A percentile compares a stretch with the other conserved stretches of the same genome.
Evolutionary conservation across 1,140 invertebrate genomes (phyloP).

Genomic region (Hormaphis cornu): DNA sequence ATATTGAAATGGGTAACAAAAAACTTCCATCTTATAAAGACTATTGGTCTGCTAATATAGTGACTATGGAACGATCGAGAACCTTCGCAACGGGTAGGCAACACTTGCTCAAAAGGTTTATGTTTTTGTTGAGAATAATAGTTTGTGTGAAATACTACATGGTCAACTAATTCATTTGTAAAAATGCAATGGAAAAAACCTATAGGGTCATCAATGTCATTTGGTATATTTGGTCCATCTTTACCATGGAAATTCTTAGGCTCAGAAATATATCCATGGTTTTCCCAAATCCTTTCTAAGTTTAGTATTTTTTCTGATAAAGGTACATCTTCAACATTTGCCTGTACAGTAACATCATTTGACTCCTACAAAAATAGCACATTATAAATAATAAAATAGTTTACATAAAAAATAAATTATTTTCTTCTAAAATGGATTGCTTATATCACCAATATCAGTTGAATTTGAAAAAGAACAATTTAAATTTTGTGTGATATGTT

Average conservation of each 20-base stretch:
- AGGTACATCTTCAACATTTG: neutral
- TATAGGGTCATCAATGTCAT: too few relatives aligned
- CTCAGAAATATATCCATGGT: neutral
- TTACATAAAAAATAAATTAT: neutral
- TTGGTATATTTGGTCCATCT: neutral
- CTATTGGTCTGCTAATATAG: too few relatives aligned
- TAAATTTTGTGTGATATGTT: neutral
- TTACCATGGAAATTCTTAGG: neutral
- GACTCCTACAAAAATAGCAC: too few relatives aligned
- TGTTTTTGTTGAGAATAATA: too few relatives aligned
- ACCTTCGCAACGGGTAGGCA: too few relatives aligned
- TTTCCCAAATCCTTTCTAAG: neutral
- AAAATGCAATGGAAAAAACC: neutral
- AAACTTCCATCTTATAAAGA: too few relatives aligned
- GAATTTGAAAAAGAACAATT: neutral
- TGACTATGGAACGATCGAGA: too few relatives aligned
- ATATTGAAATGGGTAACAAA: too few relatives aligned
- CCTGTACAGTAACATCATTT: too few relatives aligned
- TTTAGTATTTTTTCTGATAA: neutral
- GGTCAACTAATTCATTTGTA: neutral
- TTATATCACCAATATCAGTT: neutral
- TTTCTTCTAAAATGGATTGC: too few relatives aligned
- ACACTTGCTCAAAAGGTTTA: too few relatives aligned
- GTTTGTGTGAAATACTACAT: too few relatives aligned
- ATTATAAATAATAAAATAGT: neutral